phyloP scores from a whole-genome alignment of 2,113 vertebrate genomes.

The Neodontobutis hainanensis region DNA sequence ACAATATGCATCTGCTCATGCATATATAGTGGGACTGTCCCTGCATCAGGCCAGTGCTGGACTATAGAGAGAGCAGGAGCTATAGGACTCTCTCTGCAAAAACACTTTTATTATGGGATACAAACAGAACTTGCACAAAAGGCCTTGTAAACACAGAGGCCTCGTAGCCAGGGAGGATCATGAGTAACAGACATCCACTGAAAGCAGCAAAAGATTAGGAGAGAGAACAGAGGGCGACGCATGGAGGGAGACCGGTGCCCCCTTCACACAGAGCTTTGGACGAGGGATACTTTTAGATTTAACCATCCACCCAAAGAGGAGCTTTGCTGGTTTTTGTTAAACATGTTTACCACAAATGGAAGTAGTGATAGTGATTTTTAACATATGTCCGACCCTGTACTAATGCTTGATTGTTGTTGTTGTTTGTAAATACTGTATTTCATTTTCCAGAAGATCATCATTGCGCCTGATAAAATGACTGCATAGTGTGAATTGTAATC shows the following conservation, averaged over 20 bases:
- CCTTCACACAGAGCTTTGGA: background rate
- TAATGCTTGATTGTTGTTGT: no score
- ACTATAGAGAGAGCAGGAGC: conserved; percentile 64
- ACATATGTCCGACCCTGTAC: no score
- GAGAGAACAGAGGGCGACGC: conserved; percentile 31
- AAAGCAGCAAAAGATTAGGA: conserved; percentile 65
- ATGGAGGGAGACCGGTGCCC: conserved; percentile 9
- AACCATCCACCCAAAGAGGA: no score
- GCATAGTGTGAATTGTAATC: no score
- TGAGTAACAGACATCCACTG: conserved; percentile 74
- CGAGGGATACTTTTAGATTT: no score
- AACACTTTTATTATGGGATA: conserved; percentile 65
- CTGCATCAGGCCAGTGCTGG: conserved; percentile 67
- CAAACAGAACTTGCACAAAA: conserved; percentile 61
- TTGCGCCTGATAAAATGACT: no score
- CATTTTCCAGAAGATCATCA: no score
- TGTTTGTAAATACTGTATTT: no score
- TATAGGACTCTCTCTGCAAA: conserved; percentile 64
- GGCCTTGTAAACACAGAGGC: conserved; percentile 73
- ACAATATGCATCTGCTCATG: conserved; percentile 81
- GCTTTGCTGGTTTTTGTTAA: no score
- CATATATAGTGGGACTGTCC: conserved; percentile 74
- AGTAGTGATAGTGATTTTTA: no score
- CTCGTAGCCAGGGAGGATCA: conserved; percentile 61
- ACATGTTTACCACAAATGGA: no score